These are phyloP conservation scores for Geophilus truncorum DNA, from an alignment of 2,888 invertebrate species.

Conservation along the genomic window DNA sequence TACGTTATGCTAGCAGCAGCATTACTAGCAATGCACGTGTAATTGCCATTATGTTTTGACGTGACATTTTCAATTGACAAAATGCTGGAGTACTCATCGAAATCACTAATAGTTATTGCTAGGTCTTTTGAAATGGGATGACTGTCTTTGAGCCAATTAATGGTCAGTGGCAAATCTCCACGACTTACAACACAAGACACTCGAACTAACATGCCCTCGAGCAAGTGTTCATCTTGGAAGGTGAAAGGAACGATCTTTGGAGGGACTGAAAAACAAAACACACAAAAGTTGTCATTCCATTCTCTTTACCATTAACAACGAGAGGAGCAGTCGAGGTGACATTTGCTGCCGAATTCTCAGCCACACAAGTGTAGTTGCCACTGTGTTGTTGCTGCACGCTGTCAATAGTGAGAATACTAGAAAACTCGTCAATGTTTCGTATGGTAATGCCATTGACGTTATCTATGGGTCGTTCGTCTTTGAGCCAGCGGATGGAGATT, in stretches of 20 bases:
- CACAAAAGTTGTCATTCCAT: neutral
- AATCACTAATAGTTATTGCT: conserved; percentile 3
- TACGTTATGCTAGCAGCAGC: neutral
- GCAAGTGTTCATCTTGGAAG: conserved; percentile 25
- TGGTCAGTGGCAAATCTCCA: conserved; percentile 28
- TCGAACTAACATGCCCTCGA: conserved; percentile 18
- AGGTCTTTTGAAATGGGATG: neutral
- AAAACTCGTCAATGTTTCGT: conserved; percentile 25
- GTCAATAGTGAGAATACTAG: conserved; percentile 32
- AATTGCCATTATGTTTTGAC: conserved; percentile 6
- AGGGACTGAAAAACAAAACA: conserved; percentile 15
- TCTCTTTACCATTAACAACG: conserved; percentile 29
- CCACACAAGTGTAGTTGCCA: conserved; percentile 39
- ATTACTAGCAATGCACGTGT: conserved; percentile 26
- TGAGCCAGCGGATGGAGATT: neutral
- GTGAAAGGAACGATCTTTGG: conserved; percentile 31
- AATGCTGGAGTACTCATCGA: conserved; percentile 30
- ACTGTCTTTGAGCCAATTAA: conserved; percentile 2
- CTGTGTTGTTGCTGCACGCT: conserved; percentile 28
- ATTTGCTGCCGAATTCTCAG: conserved; percentile 27
- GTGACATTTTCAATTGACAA: conserved; percentile 18
- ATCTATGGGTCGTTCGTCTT: neutral
- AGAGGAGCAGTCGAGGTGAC: conserved; percentile 17
- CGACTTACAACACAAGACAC: conserved; percentile 30
- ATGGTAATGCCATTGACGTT: neutral